Percentiles rank a stretch among this genome's conserved stretches.
These are phyloP conservation scores for Ostrea denselamellosa DNA, from an alignment of 1,140 invertebrate genomes.

Conservation along the genomic window DNA sequence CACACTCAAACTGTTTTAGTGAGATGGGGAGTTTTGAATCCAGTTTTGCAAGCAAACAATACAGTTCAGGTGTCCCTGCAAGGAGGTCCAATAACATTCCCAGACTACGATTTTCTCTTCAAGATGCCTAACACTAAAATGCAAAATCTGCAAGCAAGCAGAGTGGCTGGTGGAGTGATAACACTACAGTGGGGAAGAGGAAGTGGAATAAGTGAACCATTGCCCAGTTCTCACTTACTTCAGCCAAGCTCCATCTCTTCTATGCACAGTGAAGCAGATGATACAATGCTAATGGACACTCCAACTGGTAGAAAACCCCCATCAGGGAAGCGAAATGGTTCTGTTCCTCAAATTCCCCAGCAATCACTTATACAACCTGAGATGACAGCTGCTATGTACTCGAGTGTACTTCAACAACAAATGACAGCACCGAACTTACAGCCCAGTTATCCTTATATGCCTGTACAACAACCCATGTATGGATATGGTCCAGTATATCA, in stretches of 20 bases:
- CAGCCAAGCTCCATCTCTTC: conserved; percentile 51
- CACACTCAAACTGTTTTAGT: conserved; percentile 70
- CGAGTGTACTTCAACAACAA: background rate
- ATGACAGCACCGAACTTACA: background rate
- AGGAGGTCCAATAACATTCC: conserved; percentile 70
- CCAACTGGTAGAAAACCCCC: conserved; percentile 44
- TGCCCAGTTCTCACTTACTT: conserved; percentile 3
- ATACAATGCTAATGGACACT: conserved; percentile 44
- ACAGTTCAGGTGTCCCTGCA: conserved; percentile 68
- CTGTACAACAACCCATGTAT: conserved; percentile 13
- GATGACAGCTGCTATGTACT: background rate
- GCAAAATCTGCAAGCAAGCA: conserved; percentile 67
- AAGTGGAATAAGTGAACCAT: background rate
- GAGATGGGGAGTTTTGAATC: conserved; percentile 76
- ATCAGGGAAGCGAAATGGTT: conserved; percentile 45
- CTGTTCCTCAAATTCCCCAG: conserved; percentile 29
- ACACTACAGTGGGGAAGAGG: conserved; percentile 64
- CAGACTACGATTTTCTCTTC: conserved; percentile 74
- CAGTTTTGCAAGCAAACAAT: conserved; percentile 66
- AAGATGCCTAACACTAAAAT: conserved; percentile 72
- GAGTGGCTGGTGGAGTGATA: conserved; percentile 70
- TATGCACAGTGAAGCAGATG: conserved; percentile 44
- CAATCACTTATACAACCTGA: conserved; percentile 22
- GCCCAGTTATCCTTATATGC: conserved; percentile 10
- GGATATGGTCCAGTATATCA: conserved; percentile 26